Base-by-base conservation (phyloP, 2,888 invertebrate genomes). In the Glyphotaelius pellucidus region DNA sequence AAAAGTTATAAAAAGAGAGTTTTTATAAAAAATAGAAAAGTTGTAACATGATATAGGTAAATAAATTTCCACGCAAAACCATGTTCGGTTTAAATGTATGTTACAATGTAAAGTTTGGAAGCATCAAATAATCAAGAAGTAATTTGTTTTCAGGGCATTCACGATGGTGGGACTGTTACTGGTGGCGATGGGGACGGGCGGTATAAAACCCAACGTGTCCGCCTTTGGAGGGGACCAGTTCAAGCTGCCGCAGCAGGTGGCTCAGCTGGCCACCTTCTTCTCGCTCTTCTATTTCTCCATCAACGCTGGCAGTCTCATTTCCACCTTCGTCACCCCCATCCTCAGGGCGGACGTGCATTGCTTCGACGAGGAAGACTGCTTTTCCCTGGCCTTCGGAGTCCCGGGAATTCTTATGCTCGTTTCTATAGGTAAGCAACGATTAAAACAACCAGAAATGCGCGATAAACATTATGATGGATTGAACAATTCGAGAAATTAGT, bases 181-280 rank as follows among this genome's bases (percentile, higher is more conserved):
- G 42, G 98, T 99, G 94, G 99, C 99, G 0, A 94, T 99, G 25
- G 99, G 99, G 0, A 99, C 99, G 0, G 99, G 99, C 2, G 99
- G 99, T 1, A 99, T 99, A 94, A 99, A 99, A 94, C 99, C 99
- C 0, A 99, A 99, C 94, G 99, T 99, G 0, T 97, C 98, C 0
- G 98, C 99, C 0, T 99, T 99, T 95, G 99, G 99, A 0, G 99
- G 99, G 0, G 99, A 99, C 95, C 99, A 99, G 95, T 99, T 99
- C 95, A 96, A 97, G 88, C 94, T 98, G 88, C 98, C 98, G 0
- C 97, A 98, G 93, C 98, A 99, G 95, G 97, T 97, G 94, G 96
- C 95, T 94, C 97, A 98, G 94, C 95, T 99, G 92, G 97, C 97
- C 30, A 97, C 97, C 92, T 99, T 98, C 95, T 99, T 99, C 95